phyloP scores from a whole-genome alignment of 2,888 invertebrate genomes.

The Atrina japonica region DNA sequence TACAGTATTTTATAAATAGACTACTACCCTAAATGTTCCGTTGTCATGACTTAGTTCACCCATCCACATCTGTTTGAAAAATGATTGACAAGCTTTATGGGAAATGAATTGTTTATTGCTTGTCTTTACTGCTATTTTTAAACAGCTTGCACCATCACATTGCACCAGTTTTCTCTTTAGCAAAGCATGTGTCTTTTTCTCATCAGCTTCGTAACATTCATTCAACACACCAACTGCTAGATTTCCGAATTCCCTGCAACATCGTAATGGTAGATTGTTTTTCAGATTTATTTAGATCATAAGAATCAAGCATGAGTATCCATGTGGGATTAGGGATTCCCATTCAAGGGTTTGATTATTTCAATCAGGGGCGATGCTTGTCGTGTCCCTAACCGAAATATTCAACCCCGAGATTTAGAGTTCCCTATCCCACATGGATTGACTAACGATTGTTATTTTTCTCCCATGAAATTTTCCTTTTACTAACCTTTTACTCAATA shows the following conservation, averaged over 20 bases:
- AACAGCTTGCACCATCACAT: constrained; percentile 76
- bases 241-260: constrained; percentile 64
- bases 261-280: not conserved
- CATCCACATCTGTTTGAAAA: constrained; percentile 79
- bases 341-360: too few species aligned
- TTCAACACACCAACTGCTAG: constrained; percentile 77
- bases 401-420: too few species aligned
- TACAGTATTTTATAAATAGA: too few species aligned
- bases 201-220: constrained; percentile 77
- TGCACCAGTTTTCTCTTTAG: constrained; percentile 72
- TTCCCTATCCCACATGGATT: too few species aligned
- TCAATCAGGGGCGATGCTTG: too few species aligned
- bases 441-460: too few species aligned
- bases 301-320: too few species aligned
- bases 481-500: too few species aligned
- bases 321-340: too few species aligned
- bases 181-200: constrained; percentile 73
- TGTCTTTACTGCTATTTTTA: constrained; percentile 77
- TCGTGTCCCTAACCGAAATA: too few species aligned
- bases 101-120: constrained; percentile 80
- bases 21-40: constrained; percentile 51
- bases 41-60: constrained; percentile 77
- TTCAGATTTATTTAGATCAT: not conserved
- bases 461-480: too few species aligned
- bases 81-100: constrained; percentile 79